These are phyloP conservation scores for Melieria crassipennis DNA, from an alignment of 2,888 invertebrate species.

Conservation along the genomic window DNA sequence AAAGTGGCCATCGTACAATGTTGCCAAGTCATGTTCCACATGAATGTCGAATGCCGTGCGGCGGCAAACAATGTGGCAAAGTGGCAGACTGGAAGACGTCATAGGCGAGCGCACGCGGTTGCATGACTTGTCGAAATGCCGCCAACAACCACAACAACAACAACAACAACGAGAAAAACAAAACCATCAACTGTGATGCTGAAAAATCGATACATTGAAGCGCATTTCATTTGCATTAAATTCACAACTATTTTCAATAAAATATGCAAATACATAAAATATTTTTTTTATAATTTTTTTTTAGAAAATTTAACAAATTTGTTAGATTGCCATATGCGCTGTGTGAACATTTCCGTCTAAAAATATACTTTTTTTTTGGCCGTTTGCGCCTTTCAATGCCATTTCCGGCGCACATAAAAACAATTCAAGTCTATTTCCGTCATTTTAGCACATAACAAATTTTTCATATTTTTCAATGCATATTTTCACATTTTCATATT, in stretches of 20 bases:
- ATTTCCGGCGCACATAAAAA: constrained; percentile 35
- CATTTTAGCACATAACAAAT: constrained; percentile 35
- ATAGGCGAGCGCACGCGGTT: not conserved
- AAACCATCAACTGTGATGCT: not conserved
- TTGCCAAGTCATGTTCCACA: not conserved
- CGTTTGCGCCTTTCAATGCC: constrained; percentile 27
- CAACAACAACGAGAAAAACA: not conserved
- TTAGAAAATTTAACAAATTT: not conserved
- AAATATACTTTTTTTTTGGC: constrained; percentile 1
- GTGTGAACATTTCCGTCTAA: constrained; percentile 24
- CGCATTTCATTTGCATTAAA: not conserved
- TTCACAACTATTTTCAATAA: not conserved
- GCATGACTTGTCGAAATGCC: constrained; percentile 9
- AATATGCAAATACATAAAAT: not conserved
- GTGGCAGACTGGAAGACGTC: constrained; percentile 25
- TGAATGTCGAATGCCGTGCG: not conserved
- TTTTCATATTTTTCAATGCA: too few species aligned
- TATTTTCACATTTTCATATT: too few species aligned
- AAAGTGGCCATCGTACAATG: not conserved
- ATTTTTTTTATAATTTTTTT: not conserved
- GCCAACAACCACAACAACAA: not conserved
- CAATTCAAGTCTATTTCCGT: constrained; percentile 39
- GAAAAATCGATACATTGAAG: not conserved
- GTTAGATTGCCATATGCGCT: constrained; percentile 13
- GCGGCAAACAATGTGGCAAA: not conserved